Evolutionary conservation across 1,140 invertebrate genomes (phyloP).

Genomic region (Sesamia nonagrioides): DNA sequence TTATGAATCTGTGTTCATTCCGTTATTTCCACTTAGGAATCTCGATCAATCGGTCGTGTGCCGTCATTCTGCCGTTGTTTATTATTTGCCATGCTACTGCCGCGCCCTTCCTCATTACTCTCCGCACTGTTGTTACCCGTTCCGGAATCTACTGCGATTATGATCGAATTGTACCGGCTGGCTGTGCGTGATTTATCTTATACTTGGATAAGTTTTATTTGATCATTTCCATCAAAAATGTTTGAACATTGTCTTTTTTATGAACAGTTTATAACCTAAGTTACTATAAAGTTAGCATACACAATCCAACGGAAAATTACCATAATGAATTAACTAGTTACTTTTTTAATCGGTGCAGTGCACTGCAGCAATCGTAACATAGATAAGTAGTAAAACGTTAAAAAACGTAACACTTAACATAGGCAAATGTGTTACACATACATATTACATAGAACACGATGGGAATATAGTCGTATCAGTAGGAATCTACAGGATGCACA

Average conservation of each 20-base stretch:
- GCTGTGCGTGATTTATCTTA: constrained; percentile 15
- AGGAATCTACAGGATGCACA: no score
- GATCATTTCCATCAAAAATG: no score
- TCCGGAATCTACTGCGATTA: constrained; percentile 22
- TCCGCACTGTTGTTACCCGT: not conserved
- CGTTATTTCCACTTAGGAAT: not conserved
- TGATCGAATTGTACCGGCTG: constrained; percentile 16
- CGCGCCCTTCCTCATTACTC: constrained; percentile 2
- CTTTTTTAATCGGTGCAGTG: no score
- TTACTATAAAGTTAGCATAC: not conserved
- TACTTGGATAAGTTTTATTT: constrained; percentile 1
- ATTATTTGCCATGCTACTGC: not conserved
- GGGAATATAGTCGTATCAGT: no score
- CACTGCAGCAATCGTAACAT: no score
- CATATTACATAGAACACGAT: no score
- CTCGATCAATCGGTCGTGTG: not conserved
- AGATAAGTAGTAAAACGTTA: no score
- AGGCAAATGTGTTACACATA: no score
- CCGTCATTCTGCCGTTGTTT: not conserved
- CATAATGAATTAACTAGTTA: no score
- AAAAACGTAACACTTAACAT: no score
- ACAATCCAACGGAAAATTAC: no score
- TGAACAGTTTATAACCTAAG: not conserved
- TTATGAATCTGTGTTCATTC: not conserved
- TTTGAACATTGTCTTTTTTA: not conserved